These are phyloP conservation scores for Vimba vimba DNA, from an alignment of 2,113 vertebrate genomes.

Conservation along the genomic window DNA sequence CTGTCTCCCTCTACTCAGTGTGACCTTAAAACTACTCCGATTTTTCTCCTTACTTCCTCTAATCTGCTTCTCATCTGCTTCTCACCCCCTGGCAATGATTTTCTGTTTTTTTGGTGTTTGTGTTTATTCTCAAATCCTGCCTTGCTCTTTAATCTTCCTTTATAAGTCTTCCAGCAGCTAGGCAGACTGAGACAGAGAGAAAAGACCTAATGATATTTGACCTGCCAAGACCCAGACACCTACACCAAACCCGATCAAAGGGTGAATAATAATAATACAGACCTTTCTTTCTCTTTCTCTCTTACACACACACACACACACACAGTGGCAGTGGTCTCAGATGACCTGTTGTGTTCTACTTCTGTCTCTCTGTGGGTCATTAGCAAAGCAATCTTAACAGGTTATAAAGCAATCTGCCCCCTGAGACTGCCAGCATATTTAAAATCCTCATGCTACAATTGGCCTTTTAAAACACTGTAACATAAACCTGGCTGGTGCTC, in stretches of 20 bases:
- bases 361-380: constrained; percentile 37
- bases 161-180: background rate
- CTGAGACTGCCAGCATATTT: background rate
- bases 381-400: constrained; percentile 35
- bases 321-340: constrained; percentile 14
- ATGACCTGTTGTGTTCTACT: constrained; percentile 24
- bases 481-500: constrained; percentile 6
- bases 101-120: constrained; percentile 9
- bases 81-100: constrained; percentile 23
- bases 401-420: constrained; percentile 30
- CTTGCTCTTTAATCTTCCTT: constrained; percentile 25
- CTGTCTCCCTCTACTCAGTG: background rate
- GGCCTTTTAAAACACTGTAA: constrained; percentile 31
- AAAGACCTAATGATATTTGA: constrained; percentile 27
- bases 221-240: constrained; percentile 27
- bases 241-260: constrained; percentile 32
- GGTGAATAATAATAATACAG: constrained; percentile 1
- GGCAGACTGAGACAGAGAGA: background rate
- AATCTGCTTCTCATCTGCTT: constrained; percentile 24
- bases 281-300: constrained; percentile 15
- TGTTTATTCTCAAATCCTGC: constrained; percentile 28
- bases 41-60: background rate
- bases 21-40: constrained; percentile 1
- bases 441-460: constrained; percentile 46
- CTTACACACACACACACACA: background rate